These are phyloP conservation scores for Pao palembangensis DNA, from an alignment of 2,113 vertebrate species.

Conservation along the genomic window DNA sequence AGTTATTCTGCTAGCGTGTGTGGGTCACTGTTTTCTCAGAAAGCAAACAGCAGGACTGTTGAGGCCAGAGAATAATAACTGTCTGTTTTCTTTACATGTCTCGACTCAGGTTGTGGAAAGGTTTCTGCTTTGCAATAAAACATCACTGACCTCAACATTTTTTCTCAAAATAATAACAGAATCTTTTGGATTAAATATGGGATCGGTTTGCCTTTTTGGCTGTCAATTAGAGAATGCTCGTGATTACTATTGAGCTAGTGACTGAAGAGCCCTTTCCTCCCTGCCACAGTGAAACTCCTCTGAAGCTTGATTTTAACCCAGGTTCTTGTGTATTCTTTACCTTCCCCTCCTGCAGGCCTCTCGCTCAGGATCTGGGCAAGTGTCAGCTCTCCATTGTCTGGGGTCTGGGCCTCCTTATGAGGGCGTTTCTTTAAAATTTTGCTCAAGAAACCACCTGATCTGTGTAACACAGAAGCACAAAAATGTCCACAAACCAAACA, in stretches of 20 bases:
- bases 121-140: neutral
- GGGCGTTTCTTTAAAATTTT: conserved; percentile 79
- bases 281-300: neutral
- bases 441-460: conserved; percentile 74
- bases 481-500: too few species aligned
- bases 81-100: conserved; percentile 40
- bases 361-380: conserved; percentile 59
- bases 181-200: neutral
- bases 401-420: conserved; percentile 75
- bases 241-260: too few species aligned
- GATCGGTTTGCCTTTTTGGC: neutral
- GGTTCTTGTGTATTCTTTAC: conserved; percentile 37
- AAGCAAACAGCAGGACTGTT: conserved; percentile 37
- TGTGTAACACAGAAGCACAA: conserved; percentile 34
- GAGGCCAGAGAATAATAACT: conserved; percentile 27
- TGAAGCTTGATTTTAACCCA: neutral
- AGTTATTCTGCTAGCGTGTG: conserved; percentile 9
- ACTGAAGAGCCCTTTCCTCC: neutral
- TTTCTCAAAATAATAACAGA: neutral
- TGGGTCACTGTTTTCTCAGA: conserved; percentile 46
- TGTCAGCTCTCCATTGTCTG: conserved; percentile 73
- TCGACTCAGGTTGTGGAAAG: neutral
- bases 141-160: neutral
- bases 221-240: neutral
- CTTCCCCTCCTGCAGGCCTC: conserved; percentile 56